phyloP scores from a whole-genome alignment of 2,113 vertebrate genomes.

The Sphaerodactylus townsendi region DNA sequence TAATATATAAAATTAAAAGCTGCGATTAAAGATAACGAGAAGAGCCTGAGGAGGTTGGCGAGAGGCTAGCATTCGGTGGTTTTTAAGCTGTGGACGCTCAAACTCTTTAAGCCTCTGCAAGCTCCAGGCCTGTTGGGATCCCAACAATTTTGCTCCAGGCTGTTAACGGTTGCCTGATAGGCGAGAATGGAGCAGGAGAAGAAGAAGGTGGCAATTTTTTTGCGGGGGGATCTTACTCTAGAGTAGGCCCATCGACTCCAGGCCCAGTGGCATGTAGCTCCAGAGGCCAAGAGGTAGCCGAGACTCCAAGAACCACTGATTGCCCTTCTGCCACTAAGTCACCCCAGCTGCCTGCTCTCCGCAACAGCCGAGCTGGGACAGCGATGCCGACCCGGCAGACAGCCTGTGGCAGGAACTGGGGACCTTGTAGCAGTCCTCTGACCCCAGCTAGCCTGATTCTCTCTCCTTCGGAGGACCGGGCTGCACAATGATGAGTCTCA shows the following conservation, averaged over 20 bases:
- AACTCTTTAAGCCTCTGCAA: background rate
- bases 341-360: background rate
- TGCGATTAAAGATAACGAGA: slow-evolving; percentile 53
- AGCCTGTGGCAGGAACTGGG: too few species aligned
- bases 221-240: background rate
- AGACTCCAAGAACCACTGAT: background rate
- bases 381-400: too few species aligned
- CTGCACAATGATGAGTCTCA: background rate
- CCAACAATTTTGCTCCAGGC: too few species aligned
- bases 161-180: background rate
- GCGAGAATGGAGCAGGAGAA: background rate
- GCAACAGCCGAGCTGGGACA: too few species aligned
- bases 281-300: background rate
- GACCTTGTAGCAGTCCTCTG: background rate
- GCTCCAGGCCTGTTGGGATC: too few species aligned
- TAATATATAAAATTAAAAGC: background rate
- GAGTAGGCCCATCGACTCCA: background rate
- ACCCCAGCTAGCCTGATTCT: background rate
- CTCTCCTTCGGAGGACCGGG: background rate
- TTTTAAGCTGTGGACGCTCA: background rate
- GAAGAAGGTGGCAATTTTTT: too few species aligned
- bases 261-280: too few species aligned
- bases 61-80: background rate
- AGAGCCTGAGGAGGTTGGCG: background rate
- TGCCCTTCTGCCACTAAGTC: background rate